A percentile compares a stretch with the other conserved stretches of the same genome.
phyloP scores from a whole-genome alignment of 2,888 invertebrate species.

The Eupithecia subfuscata region DNA sequence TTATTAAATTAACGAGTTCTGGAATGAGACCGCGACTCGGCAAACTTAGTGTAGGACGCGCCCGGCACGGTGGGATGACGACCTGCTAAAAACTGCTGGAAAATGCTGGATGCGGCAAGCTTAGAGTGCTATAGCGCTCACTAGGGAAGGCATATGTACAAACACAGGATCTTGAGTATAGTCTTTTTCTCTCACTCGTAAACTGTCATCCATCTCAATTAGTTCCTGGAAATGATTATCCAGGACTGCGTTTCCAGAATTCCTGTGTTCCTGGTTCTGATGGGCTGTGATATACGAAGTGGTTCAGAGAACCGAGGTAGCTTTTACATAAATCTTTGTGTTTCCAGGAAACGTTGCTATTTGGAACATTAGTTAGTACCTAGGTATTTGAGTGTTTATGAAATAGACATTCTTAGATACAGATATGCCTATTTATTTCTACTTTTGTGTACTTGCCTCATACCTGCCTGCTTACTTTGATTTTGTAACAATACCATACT shows the following conservation, averaged over 20 bases:
- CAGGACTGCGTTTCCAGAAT: conserved; percentile 12
- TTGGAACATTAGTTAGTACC: not conserved
- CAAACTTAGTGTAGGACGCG: too few species aligned
- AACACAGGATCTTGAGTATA: too few species aligned
- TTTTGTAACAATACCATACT: too few species aligned
- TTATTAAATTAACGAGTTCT: too few species aligned
- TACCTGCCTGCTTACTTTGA: too few species aligned
- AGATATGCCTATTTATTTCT: not conserved
- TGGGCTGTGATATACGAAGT: conserved; percentile 3
- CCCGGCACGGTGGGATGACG: too few species aligned
- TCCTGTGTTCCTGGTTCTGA: conserved; percentile 6
- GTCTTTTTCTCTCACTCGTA: not conserved
- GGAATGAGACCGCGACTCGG: too few species aligned
- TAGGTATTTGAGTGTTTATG: not conserved
- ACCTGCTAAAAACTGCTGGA: too few species aligned
- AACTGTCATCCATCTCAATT: not conserved
- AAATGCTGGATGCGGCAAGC: too few species aligned
- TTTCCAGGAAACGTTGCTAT: conserved; percentile 3
- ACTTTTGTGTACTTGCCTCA: not conserved
- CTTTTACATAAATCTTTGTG: conserved; percentile 7
- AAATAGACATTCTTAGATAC: not conserved
- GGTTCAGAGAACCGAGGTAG: conserved; percentile 3
- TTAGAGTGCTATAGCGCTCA: too few species aligned
- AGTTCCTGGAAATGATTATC: conserved; percentile 10
- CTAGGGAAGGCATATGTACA: too few species aligned